phyloP scores from a whole-genome alignment of 2,113 vertebrate species.

The Prochilodus magdalenae region DNA sequence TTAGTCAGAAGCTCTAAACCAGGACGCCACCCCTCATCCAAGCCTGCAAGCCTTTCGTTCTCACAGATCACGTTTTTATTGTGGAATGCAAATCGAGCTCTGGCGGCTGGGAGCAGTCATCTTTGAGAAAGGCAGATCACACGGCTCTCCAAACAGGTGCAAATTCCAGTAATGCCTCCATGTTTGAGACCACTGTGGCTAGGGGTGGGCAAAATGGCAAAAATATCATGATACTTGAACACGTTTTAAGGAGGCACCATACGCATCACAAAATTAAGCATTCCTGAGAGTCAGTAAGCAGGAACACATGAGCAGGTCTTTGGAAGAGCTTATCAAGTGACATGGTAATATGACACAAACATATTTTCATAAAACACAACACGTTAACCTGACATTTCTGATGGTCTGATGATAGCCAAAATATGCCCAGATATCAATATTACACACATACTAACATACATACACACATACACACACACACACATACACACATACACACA shows the following conservation, averaged over 20 bases:
- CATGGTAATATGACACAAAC: too few relatives aligned
- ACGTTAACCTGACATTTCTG: too few relatives aligned
- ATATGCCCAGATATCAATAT: too few relatives aligned
- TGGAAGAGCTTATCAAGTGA: too few relatives aligned
- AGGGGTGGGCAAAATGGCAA: background rate
- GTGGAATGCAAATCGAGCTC: constrained; percentile 47
- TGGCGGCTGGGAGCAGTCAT: constrained; percentile 36
- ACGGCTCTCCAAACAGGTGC: constrained; percentile 73
- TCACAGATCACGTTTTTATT: background rate
- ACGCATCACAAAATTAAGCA: background rate
- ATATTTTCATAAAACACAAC: too few relatives aligned
- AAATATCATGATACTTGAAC: background rate
- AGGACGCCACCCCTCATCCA: too few relatives aligned
- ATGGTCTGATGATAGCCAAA: too few relatives aligned
- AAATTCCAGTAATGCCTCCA: constrained; percentile 77
- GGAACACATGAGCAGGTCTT: too few relatives aligned
- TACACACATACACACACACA: too few relatives aligned
- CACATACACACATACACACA: too few relatives aligned
- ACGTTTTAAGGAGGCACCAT: background rate
- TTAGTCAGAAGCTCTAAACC: background rate
- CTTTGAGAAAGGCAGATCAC: constrained; percentile 53
- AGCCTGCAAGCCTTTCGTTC: background rate
- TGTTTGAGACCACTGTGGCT: constrained; percentile 55
- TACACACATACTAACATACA: too few relatives aligned
- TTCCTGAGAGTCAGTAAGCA: too few relatives aligned